These are phyloP conservation scores for Tympanoctomys barrerae DNA, from an alignment of 2,797 vertebrate genomes.

Conservation along the genomic window DNA sequence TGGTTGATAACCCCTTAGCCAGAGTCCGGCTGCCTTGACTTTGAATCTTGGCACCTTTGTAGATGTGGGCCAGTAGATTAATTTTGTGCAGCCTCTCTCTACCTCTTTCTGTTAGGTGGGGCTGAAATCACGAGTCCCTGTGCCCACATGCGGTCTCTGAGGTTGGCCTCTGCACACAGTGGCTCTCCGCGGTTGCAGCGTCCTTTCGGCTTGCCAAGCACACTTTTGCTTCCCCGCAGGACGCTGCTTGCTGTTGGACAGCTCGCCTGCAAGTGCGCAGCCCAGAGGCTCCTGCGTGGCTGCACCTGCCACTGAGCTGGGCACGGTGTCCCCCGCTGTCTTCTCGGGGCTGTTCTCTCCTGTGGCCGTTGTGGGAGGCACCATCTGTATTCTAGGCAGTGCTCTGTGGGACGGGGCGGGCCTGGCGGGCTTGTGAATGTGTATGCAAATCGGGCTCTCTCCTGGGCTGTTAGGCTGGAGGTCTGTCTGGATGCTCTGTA, in stretches of 20 bases:
- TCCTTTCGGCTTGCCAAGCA: background rate
- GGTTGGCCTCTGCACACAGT: background rate
- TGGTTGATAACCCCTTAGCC: constrained; percentile 44
- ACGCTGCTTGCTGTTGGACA: background rate
- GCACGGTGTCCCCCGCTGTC: background rate
- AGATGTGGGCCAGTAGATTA: background rate
- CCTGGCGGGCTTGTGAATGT: constrained; percentile 76
- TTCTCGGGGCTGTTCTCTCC: background rate
- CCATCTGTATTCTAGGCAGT: constrained; percentile 79
- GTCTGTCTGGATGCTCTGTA: background rate
- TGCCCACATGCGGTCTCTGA: fast-evolving
- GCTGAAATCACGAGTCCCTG: background rate
- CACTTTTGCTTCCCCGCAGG: background rate
- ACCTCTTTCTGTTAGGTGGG: background rate
- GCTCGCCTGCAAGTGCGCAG: background rate
- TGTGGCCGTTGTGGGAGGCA: constrained; percentile 77
- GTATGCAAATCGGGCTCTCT: constrained; percentile 77
- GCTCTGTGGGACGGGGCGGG: constrained; percentile 46
- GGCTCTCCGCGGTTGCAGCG: background rate
- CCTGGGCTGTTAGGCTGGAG: constrained; percentile 68
- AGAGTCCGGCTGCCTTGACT: background rate
- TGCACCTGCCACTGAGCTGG: background rate
- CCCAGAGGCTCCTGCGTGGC: background rate
- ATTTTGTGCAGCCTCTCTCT: background rate
- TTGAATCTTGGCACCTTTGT: background rate